Percentiles rank a stretch among this genome's conserved stretches.
phyloP scores from a whole-genome alignment of 2,113 vertebrate species.

The human (Homo sapiens) region DNA sequence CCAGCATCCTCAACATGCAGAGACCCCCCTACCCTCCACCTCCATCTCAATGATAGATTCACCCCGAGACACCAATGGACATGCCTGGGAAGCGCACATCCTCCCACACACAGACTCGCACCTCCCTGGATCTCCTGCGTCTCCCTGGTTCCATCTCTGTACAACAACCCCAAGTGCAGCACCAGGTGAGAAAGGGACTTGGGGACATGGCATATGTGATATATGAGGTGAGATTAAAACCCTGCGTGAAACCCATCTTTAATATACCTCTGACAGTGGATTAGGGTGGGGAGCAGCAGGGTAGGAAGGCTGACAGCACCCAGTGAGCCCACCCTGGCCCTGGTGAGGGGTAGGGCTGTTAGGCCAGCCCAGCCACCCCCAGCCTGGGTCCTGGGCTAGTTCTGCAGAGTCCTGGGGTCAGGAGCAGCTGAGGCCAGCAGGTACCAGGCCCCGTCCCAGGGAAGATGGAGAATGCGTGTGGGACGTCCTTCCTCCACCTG shows the following conservation, averaged over 20 bases:
- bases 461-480: background rate
- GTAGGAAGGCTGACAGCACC: background rate
- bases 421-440: background rate
- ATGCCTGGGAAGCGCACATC: background rate
- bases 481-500: background rate
- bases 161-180: background rate
- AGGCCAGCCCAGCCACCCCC: background rate
- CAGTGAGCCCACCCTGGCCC: background rate
- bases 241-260: background rate
- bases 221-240: constrained; percentile 29
- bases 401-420: background rate
- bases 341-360: background rate
- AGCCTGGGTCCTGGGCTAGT: background rate
- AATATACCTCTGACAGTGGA: background rate
- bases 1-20: background rate
- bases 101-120: background rate
- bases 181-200: background rate
- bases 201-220: background rate
- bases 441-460: background rate
- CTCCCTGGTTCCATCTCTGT: background rate
- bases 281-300: background rate
- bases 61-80: background rate
- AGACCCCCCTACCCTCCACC: background rate
- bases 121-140: no score
- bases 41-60: background rate